Evolutionary conservation across 1,140 invertebrate genomes (phyloP).

Genomic region (Zaprionus davidi): DNA sequence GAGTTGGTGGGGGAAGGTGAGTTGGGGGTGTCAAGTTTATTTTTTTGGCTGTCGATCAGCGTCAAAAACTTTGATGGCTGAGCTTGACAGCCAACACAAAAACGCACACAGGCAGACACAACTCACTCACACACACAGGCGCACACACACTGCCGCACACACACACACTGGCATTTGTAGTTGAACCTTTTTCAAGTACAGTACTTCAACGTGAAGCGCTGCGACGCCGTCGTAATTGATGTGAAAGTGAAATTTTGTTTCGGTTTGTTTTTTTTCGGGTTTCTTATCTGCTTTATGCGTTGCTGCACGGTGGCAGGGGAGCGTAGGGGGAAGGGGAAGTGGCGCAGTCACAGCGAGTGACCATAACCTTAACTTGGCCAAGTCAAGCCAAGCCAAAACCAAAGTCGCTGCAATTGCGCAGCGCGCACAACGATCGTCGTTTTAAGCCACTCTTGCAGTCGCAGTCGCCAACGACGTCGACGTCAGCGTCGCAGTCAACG

Average conservation of each 20-base stretch:
- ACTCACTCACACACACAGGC: neutral
- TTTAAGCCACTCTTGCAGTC: slow-evolving; percentile 9
- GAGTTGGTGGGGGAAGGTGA: neutral
- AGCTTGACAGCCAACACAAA: slow-evolving; percentile 31
- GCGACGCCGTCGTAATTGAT: slow-evolving; percentile 69
- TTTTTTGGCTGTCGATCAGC: slow-evolving; percentile 35
- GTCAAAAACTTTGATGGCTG: slow-evolving; percentile 41
- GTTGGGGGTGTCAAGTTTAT: slow-evolving; percentile 19
- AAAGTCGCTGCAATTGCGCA: slow-evolving; percentile 9
- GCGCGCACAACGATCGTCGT: slow-evolving; percentile 14
- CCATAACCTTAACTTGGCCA: slow-evolving; percentile 75
- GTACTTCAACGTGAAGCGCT: slow-evolving; percentile 51
- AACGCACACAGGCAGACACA: slow-evolving; percentile 3
- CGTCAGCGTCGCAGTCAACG: slow-evolving; percentile 1
- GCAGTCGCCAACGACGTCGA: neutral
- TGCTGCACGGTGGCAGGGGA: neutral
- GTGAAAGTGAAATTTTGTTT: slow-evolving; percentile 77
- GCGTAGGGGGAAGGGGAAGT: slow-evolving; percentile 15
- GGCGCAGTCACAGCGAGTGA: slow-evolving; percentile 55
- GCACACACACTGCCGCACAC: neutral
- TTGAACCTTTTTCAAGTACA: slow-evolving; percentile 60
- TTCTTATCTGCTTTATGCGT: slow-evolving; percentile 44
- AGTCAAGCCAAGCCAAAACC: slow-evolving; percentile 11
- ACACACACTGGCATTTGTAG: slow-evolving; percentile 16
- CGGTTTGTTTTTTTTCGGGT: slow-evolving; percentile 31